Conservation (phyloP, 2,888 invertebrate genomes). For the Limnephilus lunatus region DNA sequence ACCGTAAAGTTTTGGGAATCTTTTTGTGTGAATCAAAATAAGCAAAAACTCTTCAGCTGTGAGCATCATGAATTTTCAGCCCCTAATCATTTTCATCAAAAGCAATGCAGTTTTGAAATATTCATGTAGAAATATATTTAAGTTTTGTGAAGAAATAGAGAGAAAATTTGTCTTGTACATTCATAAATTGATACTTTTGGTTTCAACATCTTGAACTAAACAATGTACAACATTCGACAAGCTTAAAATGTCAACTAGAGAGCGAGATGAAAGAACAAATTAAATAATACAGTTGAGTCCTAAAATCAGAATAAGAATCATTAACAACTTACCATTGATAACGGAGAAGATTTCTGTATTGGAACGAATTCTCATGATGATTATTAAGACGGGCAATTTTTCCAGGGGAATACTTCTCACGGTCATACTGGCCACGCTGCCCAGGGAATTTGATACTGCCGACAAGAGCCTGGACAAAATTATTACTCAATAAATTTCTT, state of each 20-base stretch:
- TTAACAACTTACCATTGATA: slow-evolving; percentile 84
- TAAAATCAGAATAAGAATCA: not conserved
- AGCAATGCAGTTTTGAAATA: not conserved
- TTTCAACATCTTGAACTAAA: not conserved
- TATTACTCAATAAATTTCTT: slow-evolving; percentile 10
- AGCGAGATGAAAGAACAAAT: too few relatives aligned
- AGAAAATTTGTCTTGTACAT: too few relatives aligned
- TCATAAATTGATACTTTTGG: not conserved
- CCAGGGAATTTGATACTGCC: slow-evolving; percentile 86
- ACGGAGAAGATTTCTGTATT: slow-evolving; percentile 94
- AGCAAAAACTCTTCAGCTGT: too few relatives aligned
- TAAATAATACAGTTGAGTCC: too few relatives aligned
- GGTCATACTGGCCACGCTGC: slow-evolving; percentile 89
- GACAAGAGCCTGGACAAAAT: slow-evolving; percentile 81
- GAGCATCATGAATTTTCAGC: too few relatives aligned
- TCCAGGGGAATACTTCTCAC: slow-evolving; percentile 91
- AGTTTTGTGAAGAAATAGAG: too few relatives aligned
- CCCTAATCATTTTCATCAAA: not conserved
- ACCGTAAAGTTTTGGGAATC: too few relatives aligned
- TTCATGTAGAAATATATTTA: not conserved
- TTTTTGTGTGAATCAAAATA: too few relatives aligned
- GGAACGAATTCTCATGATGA: slow-evolving; percentile 92
- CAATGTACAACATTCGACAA: not conserved
- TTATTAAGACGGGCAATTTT: slow-evolving; percentile 90
- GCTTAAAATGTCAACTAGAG: not conserved